Base-by-base conservation (phyloP, 2,113 vertebrate species). In the Thomomys bottae region DNA sequence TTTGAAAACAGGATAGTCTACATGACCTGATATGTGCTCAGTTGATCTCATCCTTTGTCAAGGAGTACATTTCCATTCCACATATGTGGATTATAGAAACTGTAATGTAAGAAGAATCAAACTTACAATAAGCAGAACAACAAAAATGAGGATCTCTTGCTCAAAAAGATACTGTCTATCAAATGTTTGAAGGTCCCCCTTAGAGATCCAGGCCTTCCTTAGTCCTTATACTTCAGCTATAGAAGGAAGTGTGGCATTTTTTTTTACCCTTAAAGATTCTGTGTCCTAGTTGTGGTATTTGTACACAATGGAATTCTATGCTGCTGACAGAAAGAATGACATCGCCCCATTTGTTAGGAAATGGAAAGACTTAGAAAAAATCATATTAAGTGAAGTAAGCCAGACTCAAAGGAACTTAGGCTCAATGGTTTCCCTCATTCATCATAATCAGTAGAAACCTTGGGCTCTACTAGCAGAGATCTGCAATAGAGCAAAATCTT, bases 31-130 rank as follows among this genome's bases (percentile, higher is more conserved):
- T 76, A 92, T 71, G 30, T 15, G 70, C n/a, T 92, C 82, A 72
- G 70, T 66, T 63, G 38, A 30, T 79, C 73, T n/a, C 18, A n/a
- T 40, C 75, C 86, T 96, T 84, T 85, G 61, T 89, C 23, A 38
- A 1, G 49, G 36, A 89, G 21, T 20, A 21, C 45, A 64, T 78
- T 79, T 81, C 77, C n/a, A 54, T 78, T 91, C 67, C 32, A 28
- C 0, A 6, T 77, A 8, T 23, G 67, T 64, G 23, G 49, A 30
- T 86, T 81, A 67, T 24, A 89, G 38, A 85, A 40, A 84, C 49
- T 54, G 30, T 17, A 71, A 14, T 49, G 6, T 76, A 32, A 93
- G 23, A 34, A 21, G 59, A 86, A 87, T 15, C 49, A 54, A 54
- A 3, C 11, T 68, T 90, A 84, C 63, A 63, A 84, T 45, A n/a